Evolutionary conservation across 2,113 vertebrate species (phyloP).

Genomic region (Campylorhamphus procurvoides): DNA sequence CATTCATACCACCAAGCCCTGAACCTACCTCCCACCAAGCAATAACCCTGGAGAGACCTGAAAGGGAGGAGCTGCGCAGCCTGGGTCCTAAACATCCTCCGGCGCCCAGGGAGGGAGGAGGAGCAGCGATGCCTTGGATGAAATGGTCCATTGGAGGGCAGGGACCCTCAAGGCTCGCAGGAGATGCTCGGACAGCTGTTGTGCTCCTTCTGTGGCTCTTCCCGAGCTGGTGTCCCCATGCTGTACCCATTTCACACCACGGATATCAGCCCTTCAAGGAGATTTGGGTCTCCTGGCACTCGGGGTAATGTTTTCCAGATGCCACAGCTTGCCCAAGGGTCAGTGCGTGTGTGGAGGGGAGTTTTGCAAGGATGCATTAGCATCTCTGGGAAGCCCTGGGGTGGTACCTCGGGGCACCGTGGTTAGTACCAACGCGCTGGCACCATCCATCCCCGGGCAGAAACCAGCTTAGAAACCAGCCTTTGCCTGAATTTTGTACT

Average conservation of each 20-base stretch:
- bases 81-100: slow-evolving; percentile 73
- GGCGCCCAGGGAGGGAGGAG: background rate
- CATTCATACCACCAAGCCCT: slow-evolving; percentile 69
- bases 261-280: background rate
- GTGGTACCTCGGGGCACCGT: background rate
- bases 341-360: background rate
- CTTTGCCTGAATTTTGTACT: background rate
- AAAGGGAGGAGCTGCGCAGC: slow-evolving; percentile 37
- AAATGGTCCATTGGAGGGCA: rapidly evolving
- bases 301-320: background rate
- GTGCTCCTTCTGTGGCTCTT: background rate
- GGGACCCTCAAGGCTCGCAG: background rate
- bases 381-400: background rate
- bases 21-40: slow-evolving; percentile 66
- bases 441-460: background rate
- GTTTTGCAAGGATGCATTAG: background rate
- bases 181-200: background rate
- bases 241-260: rapidly evolving
- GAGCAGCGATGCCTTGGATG: background rate
- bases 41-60: slow-evolving; percentile 63
- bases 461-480: background rate
- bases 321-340: background rate
- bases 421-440: background rate
- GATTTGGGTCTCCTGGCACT: background rate
- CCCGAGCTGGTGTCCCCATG: background rate